Conservation (phyloP, 2,888 invertebrate species). For the Corythucha ciliata region DNA sequence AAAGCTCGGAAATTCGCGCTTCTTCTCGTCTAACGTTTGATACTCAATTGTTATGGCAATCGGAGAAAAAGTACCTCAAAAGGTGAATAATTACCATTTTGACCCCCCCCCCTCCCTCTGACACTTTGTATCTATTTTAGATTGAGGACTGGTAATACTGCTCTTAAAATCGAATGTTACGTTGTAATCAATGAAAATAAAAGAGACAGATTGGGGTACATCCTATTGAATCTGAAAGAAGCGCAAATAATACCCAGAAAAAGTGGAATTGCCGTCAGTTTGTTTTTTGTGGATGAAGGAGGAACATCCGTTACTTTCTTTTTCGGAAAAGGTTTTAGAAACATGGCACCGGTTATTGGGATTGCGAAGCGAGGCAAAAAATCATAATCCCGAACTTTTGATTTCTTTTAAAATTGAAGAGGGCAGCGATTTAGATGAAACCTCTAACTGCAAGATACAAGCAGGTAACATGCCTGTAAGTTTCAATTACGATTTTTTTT, state of each 20-base stretch:
- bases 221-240: slow-evolving; percentile 57
- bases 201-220: slow-evolving; percentile 59
- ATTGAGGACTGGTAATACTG: slow-evolving; percentile 61
- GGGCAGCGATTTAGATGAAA: neutral
- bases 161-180: slow-evolving; percentile 61
- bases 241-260: slow-evolving; percentile 54
- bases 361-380: slow-evolving; percentile 40
- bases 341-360: slow-evolving; percentile 42
- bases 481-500: too few relatives aligned
- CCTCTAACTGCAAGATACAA: too few relatives aligned
- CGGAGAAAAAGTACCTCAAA: slow-evolving; percentile 58
- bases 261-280: slow-evolving; percentile 23
- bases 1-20: slow-evolving; percentile 50
- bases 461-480: too few relatives aligned
- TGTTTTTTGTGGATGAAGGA: too few relatives aligned
- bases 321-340: slow-evolving; percentile 23
- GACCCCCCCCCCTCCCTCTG: too few relatives aligned
- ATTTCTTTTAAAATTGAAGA: slow-evolving; percentile 41
- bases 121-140: slow-evolving; percentile 47
- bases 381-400: slow-evolving; percentile 41
- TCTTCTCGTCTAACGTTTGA: slow-evolving; percentile 50
- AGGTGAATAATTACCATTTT: slow-evolving; percentile 44
- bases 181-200: slow-evolving; percentile 47
- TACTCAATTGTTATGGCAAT: slow-evolving; percentile 70
- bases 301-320: neutral